Conservation (phyloP, 2,113 vertebrate species). For the Nestor notabilis region DNA sequence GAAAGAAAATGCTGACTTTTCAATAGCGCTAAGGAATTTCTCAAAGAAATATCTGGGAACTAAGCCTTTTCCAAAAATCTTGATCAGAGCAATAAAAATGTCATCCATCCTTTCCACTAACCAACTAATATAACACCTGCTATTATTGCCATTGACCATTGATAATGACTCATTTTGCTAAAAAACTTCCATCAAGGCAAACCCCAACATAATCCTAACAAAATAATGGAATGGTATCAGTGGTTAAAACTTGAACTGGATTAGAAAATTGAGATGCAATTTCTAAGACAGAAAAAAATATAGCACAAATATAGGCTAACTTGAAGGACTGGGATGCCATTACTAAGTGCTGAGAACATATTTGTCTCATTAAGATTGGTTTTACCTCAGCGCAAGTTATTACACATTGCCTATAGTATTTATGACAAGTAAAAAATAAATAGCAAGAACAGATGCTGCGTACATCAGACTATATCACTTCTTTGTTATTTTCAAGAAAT, state of each 20-base stretch:
- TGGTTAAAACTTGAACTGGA: not conserved
- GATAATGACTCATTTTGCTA: not conserved
- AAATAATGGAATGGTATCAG: not conserved
- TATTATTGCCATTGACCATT: not conserved
- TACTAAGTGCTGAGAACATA: not conserved
- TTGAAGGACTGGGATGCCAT: not conserved
- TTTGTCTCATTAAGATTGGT: not conserved
- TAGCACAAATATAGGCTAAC: not conserved
- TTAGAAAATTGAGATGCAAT: not conserved
- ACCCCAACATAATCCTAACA: not conserved
- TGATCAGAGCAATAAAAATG: not conserved
- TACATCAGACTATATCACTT: not conserved
- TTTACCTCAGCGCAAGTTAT: conserved; percentile 9
- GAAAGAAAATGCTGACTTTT: not conserved
- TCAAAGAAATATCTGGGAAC: not conserved
- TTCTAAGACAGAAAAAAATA: not conserved
- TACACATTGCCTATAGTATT: not conserved
- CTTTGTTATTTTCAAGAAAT: not conserved
- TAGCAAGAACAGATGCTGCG: not conserved
- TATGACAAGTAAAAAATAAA: not conserved
- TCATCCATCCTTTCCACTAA: not conserved
- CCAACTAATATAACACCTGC: not conserved
- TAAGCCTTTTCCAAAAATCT: not conserved
- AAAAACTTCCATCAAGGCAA: not conserved
- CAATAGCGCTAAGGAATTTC: not conserved